Evolutionary conservation across 2,113 vertebrate genomes (phyloP).

Genomic region (Colinus virginianus): DNA sequence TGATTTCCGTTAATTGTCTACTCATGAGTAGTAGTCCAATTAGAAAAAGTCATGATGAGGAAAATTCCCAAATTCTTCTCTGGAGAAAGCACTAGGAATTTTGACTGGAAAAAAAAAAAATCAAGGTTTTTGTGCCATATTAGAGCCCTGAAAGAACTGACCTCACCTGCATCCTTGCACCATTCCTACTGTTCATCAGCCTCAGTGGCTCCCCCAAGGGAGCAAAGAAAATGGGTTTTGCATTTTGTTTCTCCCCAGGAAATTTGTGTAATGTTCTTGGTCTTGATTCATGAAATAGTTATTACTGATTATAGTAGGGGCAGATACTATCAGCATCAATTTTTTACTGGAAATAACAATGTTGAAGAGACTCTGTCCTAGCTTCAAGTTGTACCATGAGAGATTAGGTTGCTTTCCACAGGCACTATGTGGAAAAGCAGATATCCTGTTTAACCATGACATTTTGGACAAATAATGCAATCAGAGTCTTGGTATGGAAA

Average conservation of each 20-base stretch:
- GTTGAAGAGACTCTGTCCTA: not conserved
- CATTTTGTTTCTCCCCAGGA: not conserved
- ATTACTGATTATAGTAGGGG: not conserved
- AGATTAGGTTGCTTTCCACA: not conserved
- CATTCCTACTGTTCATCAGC: not conserved
- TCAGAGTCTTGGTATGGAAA: not conserved
- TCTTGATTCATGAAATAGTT: not conserved
- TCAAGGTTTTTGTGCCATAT: not conserved
- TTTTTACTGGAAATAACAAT: not conserved
- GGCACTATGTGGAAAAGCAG: not conserved
- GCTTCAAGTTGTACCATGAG: too few species aligned
- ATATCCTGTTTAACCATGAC: too few species aligned
- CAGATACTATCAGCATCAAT: not conserved
- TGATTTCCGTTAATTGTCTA: not conserved
- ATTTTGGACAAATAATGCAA: not conserved
- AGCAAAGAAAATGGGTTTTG: not conserved
- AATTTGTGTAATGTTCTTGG: not conserved
- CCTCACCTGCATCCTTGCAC: too few species aligned
- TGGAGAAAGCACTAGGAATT: not conserved
- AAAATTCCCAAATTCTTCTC: not conserved
- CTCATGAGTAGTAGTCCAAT: not conserved
- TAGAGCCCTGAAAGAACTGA: not conserved
- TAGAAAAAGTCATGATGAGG: not conserved
- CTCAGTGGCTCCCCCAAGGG: not conserved
- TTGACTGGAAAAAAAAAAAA: not conserved